Conservation (phyloP, 1,140 invertebrate genomes). For the Oedothorax gibbosus region DNA sequence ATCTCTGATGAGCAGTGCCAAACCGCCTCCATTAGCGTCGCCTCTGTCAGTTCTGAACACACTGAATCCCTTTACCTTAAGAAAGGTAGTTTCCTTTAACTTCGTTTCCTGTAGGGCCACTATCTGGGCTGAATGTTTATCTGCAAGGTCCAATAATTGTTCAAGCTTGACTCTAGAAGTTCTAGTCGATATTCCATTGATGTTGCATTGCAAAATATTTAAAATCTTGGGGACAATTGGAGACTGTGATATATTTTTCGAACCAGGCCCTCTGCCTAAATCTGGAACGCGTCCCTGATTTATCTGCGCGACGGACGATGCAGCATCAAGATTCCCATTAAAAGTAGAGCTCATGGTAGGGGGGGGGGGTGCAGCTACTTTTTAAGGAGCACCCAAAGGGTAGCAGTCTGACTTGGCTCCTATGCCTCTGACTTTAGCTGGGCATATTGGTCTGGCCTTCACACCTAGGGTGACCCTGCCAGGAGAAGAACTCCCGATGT, state of each 20-base stretch:
- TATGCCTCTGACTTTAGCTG: no score
- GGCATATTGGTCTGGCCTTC: no score
- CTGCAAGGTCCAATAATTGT: neutral
- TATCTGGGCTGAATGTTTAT: neutral
- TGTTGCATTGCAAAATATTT: neutral
- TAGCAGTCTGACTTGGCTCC: no score
- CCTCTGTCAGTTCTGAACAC: conserved; percentile 26
- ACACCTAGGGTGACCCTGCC: no score
- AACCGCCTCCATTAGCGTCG: conserved; percentile 10
- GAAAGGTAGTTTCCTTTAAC: neutral
- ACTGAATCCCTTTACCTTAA: conserved; percentile 28
- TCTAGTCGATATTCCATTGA: neutral
- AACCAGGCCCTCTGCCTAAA: no score
- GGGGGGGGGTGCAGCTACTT: no score
- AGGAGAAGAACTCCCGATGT: no score
- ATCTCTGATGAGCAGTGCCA: conserved; percentile 17
- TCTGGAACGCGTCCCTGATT: no score
- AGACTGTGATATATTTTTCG: neutral
- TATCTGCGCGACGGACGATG: no score
- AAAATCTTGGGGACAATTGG: neutral
- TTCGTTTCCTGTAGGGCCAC: neutral
- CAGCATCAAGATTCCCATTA: no score
- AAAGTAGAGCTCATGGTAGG: no score
- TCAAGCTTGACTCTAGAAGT: neutral
- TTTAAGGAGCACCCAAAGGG: no score